phyloP scores from a whole-genome alignment of 2,888 invertebrate genomes.

The Leucoma salicis region DNA sequence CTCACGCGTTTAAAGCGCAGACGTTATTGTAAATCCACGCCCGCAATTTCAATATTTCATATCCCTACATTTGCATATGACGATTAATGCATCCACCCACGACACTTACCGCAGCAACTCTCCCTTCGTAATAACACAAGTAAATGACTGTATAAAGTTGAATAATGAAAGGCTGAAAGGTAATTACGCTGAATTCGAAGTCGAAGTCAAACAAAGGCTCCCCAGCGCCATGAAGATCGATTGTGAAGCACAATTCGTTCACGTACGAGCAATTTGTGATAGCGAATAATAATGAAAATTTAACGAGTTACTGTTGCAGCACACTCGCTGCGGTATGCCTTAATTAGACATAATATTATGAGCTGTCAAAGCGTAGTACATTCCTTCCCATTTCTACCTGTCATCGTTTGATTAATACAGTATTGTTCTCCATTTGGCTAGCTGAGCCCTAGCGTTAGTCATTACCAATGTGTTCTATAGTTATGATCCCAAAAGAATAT shows the following conservation, averaged over 20 bases:
- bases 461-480: too few relatives aligned
- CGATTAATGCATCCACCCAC: slow-evolving; percentile 81
- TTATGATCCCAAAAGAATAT: too few relatives aligned
- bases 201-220: slow-evolving; percentile 80
- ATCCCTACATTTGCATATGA: slow-evolving; percentile 76
- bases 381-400: slow-evolving; percentile 43
- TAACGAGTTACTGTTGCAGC: slow-evolving; percentile 68
- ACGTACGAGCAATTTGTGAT: slow-evolving; percentile 78
- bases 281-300: slow-evolving; percentile 78
- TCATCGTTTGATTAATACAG: slow-evolving; percentile 42
- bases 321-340: slow-evolving; percentile 49
- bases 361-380: slow-evolving; percentile 53
- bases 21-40: slow-evolving; percentile 58
- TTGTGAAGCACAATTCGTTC: slow-evolving; percentile 74
- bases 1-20: slow-evolving; percentile 37
- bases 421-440: slow-evolving; percentile 50
- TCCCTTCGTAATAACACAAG: slow-evolving; percentile 79
- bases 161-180: slow-evolving; percentile 81
- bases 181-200: slow-evolving; percentile 81
- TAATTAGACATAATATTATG: slow-evolving; percentile 72
- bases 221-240: slow-evolving; percentile 70
- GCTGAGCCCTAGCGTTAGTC: slow-evolving; percentile 41
- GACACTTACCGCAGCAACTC: slow-evolving; percentile 69
- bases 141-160: slow-evolving; percentile 81
- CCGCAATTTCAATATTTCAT: slow-evolving; percentile 76